Percentiles rank a stretch among this genome's conserved stretches.
These are phyloP conservation scores for Pantala flavescens DNA, from an alignment of 1,140 invertebrate species.

Conservation along the genomic window DNA sequence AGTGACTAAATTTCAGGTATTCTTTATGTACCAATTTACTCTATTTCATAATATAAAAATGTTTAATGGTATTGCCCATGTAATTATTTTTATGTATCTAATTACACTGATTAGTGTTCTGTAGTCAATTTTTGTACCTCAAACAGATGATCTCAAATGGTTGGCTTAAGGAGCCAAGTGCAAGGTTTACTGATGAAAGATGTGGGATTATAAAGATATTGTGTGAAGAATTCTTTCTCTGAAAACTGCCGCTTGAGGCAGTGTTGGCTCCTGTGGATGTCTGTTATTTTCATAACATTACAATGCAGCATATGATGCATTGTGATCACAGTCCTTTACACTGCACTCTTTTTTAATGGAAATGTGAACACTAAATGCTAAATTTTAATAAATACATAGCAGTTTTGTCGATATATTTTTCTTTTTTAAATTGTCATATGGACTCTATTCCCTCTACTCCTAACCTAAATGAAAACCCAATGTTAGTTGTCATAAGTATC, in stretches of 20 bases:
- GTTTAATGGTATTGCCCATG: background rate
- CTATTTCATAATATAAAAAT: too few species aligned
- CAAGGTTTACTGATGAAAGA: background rate
- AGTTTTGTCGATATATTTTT: background rate
- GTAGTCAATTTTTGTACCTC: background rate
- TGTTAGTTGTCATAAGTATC: too few species aligned
- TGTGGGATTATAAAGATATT: background rate
- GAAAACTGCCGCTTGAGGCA: slow-evolving; percentile 3
- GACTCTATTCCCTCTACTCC: too few species aligned
- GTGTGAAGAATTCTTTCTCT: background rate
- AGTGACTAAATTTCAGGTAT: too few species aligned
- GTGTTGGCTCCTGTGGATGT: background rate
- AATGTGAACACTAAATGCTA: slow-evolving; percentile 7
- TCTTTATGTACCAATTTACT: too few species aligned
- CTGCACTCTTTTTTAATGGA: slow-evolving; percentile 5
- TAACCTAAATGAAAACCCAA: too few species aligned
- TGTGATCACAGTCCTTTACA: slow-evolving; percentile 5
- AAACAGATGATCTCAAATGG: background rate
- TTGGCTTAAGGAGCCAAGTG: background rate
- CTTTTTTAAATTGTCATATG: background rate
- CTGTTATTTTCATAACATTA: background rate
- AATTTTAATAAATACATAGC: slow-evolving; percentile 8
- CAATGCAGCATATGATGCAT: background rate
- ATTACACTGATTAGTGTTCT: background rate
- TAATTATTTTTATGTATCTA: background rate